Conservation (phyloP, 2,113 vertebrate species). For the Mirza zaza region DNA sequence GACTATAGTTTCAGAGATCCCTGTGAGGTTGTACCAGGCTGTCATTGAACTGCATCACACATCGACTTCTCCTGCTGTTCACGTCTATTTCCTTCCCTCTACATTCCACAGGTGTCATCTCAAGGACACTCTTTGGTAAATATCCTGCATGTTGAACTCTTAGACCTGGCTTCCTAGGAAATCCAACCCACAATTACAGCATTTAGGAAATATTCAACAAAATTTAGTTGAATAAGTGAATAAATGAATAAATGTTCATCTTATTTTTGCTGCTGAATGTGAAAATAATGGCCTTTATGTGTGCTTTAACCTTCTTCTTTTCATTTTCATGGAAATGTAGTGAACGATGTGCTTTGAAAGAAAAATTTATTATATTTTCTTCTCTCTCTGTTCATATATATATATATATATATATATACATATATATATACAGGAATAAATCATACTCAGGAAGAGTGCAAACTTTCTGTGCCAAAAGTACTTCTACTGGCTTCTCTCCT, state of each 20-base stretch:
- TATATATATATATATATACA: too few species aligned
- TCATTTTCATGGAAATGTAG: background rate
- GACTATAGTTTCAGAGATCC: background rate
- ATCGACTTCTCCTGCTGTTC: background rate
- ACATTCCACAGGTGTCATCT: background rate
- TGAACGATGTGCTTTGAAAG: slow-evolving; percentile 44
- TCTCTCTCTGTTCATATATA: background rate
- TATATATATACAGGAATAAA: slow-evolving; percentile 59
- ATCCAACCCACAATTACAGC: background rate
- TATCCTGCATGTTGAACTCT: background rate
- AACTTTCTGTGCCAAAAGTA: slow-evolving; percentile 50
- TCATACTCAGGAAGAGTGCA: slow-evolving; percentile 32
- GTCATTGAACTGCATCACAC: background rate
- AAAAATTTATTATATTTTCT: background rate
- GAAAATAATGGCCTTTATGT: slow-evolving; percentile 31
- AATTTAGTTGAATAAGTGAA: background rate
- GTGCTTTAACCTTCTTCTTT: background rate
- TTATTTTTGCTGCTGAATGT: slow-evolving; percentile 30
- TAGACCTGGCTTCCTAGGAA: background rate
- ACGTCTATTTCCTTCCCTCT: background rate
- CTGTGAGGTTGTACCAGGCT: background rate
- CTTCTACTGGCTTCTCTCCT: slow-evolving; percentile 58
- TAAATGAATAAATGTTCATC: slow-evolving; percentile 1
- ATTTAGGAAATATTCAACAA: background rate
- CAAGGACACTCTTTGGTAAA: slow-evolving; percentile 8